Evolutionary conservation across 2,113 vertebrate species (phyloP), one percentile per base, ranked within the genome.

Genomic region (Passerina amoena): DNA sequence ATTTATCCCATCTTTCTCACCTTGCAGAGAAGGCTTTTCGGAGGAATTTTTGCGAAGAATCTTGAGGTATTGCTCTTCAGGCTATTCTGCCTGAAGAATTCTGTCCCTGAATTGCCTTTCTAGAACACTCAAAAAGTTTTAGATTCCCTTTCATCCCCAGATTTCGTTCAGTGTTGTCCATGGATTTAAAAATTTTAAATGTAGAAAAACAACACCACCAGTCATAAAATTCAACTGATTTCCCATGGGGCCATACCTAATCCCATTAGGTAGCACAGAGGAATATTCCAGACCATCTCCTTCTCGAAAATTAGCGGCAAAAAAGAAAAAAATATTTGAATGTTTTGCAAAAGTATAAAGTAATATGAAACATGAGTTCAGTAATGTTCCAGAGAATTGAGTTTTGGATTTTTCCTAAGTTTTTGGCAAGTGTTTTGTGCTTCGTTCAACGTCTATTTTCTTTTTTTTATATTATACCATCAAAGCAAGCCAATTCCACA

Each of bases 401-500:
- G 25, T 40, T 85, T 66, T 10, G 23, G 27, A 37, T 78, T 79
- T 79, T 81, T 86, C 76, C 16, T 33, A 91, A 96, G n/a, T 79
- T 89, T 91, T 61, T 69, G 28, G 14, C 16, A 81, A 81, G 23
- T 37, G 30, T 86, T 88, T 90, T 91, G 28, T 68, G 18, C 48
- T 87, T 50, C 14, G 9, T 95, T 94, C 65, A 79, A 70, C 5
- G 10, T 72, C 22, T 90, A 3, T 72, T 92, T 82, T 76, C 30
- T 40, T 92, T 79, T 75, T 75, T 86, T 81, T 68, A 33, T 87
- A 38, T 85, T 86, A 81, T 38, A 47, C 19, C 56, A 77, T 91
- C 69, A 92, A 92, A 94, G 70, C 30, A 68, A 78, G 51, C 53
- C 65, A 66, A 33, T 87, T 89, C 48, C 63, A 71, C 50, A 72